phyloP scores from a whole-genome alignment of 2,888 invertebrate genomes.

The Amiota minor region DNA sequence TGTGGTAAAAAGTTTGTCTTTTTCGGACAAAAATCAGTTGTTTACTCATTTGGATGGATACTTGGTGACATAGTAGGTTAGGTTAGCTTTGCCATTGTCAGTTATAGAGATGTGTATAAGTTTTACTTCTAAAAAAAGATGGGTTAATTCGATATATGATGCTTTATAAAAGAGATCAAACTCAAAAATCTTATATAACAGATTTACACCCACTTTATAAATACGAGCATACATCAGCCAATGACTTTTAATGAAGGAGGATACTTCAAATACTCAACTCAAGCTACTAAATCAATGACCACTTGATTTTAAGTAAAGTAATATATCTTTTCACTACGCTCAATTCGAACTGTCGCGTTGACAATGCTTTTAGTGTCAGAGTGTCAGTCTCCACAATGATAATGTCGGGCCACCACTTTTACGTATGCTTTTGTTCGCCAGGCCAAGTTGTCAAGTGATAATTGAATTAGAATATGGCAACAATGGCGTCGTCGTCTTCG shows the following conservation, averaged over 20 bases:
- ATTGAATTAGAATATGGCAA: conserved; percentile 71
- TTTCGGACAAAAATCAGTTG: conserved; percentile 10
- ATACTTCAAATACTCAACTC: background rate
- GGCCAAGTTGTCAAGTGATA: conserved; percentile 61
- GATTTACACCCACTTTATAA: conserved; percentile 1
- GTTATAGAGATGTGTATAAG: conserved; percentile 3
- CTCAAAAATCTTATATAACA: background rate
- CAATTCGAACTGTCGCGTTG: conserved; percentile 30
- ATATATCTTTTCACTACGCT: conserved; percentile 54
- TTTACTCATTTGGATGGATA: conserved; percentile 13
- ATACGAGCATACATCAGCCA: background rate
- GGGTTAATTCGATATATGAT: background rate
- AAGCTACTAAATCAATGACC: conserved; percentile 54
- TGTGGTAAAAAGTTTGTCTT: conserved; percentile 25
- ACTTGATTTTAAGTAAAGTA: conserved; percentile 57
- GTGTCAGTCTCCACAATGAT: conserved; percentile 15
- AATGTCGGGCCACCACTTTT: conserved; percentile 23
- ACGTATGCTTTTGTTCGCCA: background rate
- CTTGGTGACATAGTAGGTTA: background rate
- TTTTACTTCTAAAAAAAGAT: background rate
- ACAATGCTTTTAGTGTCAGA: conserved; percentile 70
- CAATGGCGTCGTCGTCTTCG: conserved; percentile 22
- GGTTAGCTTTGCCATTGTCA: background rate
- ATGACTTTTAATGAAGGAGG: no score
- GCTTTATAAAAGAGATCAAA: background rate